Conservation (phyloP, 1,140 invertebrate species). For the Drosophila takahashii region DNA sequence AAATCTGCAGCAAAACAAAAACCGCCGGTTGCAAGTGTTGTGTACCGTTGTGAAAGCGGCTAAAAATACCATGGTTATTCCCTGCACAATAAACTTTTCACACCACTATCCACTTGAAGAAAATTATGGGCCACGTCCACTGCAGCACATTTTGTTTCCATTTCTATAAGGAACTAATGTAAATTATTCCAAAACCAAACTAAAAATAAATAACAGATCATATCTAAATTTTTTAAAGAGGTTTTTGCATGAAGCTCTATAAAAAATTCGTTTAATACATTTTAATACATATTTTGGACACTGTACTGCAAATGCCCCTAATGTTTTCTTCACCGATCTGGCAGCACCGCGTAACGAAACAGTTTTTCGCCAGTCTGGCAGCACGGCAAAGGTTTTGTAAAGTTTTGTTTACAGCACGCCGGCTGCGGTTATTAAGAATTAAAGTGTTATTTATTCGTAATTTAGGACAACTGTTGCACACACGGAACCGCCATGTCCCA, state of each 20-base stretch:
- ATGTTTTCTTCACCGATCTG: background rate
- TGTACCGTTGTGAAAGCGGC: background rate
- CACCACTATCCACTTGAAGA: background rate
- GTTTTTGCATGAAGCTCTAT: too few species aligned
- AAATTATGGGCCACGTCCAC: too few species aligned
- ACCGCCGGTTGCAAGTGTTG: slow-evolving; percentile 49
- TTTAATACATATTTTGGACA: too few species aligned
- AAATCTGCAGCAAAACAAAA: slow-evolving; percentile 58
- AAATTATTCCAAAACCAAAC: too few species aligned
- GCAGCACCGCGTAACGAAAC: background rate
- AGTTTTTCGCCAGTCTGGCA: background rate
- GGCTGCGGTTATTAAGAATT: slow-evolving; percentile 13
- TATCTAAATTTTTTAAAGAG: too few species aligned
- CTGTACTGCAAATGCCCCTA: background rate
- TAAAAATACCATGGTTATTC: slow-evolving; percentile 1
- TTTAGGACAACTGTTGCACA: background rate
- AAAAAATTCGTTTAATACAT: too few species aligned
- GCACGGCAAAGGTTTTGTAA: background rate
- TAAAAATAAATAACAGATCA: too few species aligned
- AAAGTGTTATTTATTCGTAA: slow-evolving; percentile 2
- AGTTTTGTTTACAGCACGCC: slow-evolving; percentile 31
- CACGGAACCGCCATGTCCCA: slow-evolving; percentile 34
- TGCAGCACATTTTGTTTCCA: background rate
- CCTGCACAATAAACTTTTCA: background rate
- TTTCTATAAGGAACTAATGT: too few species aligned